Conservation (phyloP, 1,140 invertebrate genomes). For the Heterodera carotae region DNA sequence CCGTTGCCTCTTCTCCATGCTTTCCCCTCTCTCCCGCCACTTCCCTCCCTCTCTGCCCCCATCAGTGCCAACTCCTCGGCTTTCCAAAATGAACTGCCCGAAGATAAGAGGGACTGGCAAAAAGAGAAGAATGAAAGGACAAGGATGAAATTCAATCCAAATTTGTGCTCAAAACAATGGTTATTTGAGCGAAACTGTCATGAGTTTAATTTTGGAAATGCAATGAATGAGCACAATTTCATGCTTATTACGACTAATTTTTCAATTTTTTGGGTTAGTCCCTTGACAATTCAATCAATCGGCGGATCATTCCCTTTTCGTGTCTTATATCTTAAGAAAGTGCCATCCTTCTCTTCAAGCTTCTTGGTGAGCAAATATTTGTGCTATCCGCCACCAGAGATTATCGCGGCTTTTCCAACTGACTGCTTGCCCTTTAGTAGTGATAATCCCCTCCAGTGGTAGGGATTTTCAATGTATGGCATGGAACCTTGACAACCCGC, state of each 20-base stretch:
- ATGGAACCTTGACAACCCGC: constrained; percentile 12
- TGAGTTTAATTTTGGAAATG: neutral
- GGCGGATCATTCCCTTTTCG: neutral
- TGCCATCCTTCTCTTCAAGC: neutral
- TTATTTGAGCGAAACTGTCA: neutral
- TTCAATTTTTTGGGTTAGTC: neutral
- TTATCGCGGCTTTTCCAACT: neutral
- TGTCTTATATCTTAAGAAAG: neutral
- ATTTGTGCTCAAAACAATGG: neutral
- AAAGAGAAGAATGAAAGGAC: neutral
- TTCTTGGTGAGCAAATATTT: constrained; percentile 3
- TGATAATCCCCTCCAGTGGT: neutral
- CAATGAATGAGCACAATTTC: neutral
- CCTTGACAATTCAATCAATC: neutral
- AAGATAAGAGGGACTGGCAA: neutral
- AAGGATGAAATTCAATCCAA: neutral
- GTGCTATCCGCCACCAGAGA: neutral
- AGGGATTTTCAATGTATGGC: constrained; percentile 2
- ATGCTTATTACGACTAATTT: neutral
- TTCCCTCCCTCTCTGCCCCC: no score
- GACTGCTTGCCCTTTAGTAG: constrained; percentile 5
- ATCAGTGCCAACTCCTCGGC: neutral
- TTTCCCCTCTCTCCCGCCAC: neutral
- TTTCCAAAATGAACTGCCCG: neutral
- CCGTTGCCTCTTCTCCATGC: neutral